Evolutionary conservation across 2,797 vertebrate species (phyloP).

Genomic region (Enteromius paludinosus): DNA sequence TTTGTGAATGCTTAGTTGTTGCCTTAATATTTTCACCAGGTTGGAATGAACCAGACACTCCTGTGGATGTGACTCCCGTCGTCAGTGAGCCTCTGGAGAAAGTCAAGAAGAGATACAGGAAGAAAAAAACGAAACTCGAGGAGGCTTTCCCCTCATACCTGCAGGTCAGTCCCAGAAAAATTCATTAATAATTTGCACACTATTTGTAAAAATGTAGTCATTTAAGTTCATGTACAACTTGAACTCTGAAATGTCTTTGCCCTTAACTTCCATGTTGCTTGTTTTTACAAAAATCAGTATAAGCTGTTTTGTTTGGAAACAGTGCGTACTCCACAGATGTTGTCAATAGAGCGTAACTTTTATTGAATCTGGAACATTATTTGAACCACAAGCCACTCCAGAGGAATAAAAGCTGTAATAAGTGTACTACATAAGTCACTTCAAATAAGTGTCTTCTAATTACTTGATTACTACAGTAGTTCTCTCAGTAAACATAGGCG

Average conservation of each 20-base stretch:
- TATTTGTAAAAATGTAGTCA: background rate
- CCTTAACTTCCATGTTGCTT: background rate
- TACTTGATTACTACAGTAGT: background rate
- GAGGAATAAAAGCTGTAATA: constrained; percentile 1
- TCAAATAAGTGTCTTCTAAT: constrained; percentile 2
- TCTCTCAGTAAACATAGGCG: background rate
- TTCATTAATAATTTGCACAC: background rate
- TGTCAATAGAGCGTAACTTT: constrained; percentile 6
- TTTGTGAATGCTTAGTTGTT: background rate
- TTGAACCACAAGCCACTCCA: constrained; percentile 2
- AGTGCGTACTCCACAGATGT: background rate
- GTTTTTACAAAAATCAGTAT: background rate
- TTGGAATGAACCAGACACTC: constrained; percentile 82
- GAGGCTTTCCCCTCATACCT: constrained; percentile 94
- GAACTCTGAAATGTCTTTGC: background rate
- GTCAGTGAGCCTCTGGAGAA: constrained; percentile 86
- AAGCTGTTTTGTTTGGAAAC: background rate
- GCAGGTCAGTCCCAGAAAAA: constrained; percentile 79
- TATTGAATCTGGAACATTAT: constrained; percentile 5
- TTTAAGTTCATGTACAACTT: background rate
- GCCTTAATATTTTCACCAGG: constrained; percentile 59
- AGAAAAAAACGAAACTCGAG: constrained; percentile 96
- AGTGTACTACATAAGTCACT: constrained; percentile 12
- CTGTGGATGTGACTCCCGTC: constrained; percentile 76
- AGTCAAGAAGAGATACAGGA: constrained; percentile 94